A percentile compares a stretch with the other conserved stretches of the same genome.
These are phyloP conservation scores for Imbricaverruca yamaguchii DNA, from an alignment of 2,888 invertebrate species.

Conservation along the genomic window DNA sequence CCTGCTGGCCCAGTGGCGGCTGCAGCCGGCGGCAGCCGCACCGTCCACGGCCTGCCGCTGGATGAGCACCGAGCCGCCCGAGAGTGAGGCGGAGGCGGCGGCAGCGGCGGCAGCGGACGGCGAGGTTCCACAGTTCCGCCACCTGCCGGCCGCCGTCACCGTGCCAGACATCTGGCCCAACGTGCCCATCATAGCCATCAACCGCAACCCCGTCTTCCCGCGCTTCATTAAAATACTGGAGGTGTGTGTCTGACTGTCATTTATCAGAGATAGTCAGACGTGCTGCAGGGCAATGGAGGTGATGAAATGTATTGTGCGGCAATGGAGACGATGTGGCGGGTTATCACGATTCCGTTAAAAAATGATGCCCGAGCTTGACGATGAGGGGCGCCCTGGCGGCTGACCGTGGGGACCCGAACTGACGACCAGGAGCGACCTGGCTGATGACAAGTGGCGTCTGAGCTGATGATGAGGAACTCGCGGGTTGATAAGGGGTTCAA, in stretches of 20 bases:
- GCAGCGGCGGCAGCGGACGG: background rate
- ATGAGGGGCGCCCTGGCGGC: too few species aligned
- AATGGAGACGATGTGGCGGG: too few species aligned
- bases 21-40: background rate
- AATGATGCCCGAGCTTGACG: too few species aligned
- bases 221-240: conserved; percentile 96
- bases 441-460: too few species aligned
- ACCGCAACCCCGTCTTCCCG: conserved; percentile 92
- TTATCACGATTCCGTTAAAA: too few species aligned
- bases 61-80: conserved; percentile 23
- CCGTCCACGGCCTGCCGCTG: background rate
- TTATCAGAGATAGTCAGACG: too few species aligned
- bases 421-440: too few species aligned
- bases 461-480: too few species aligned
- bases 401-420: too few species aligned
- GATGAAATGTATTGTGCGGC: too few species aligned
- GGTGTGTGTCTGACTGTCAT: conserved; percentile 40
- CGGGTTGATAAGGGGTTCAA: too few species aligned
- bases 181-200: conserved; percentile 89
- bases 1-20: background rate
- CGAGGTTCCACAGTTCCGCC: conserved; percentile 20
- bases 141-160: conserved; percentile 74
- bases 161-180: conserved; percentile 96
- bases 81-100: background rate
- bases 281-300: too few species aligned